phyloP scores from a whole-genome alignment of 2,888 invertebrate species.

The Sinhomidia bicolor region DNA sequence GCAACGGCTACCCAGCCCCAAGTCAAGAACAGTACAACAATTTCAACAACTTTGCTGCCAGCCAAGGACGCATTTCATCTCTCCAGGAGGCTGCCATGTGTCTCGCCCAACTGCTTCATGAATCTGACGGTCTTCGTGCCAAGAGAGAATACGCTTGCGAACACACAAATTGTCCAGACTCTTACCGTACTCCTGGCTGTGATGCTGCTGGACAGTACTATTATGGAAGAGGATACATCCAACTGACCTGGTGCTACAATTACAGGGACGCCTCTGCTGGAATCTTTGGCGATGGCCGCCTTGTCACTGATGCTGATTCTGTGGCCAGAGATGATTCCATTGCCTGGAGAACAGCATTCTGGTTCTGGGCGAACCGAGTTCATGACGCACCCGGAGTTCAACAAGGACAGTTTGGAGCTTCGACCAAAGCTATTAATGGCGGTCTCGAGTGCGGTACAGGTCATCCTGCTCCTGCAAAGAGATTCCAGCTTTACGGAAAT shows the following conservation, averaged over 20 bases:
- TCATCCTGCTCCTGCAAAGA: conserved; percentile 34
- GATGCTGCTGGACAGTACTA: conserved; percentile 64
- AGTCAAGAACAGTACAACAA: conserved; percentile 60
- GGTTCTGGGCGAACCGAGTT: conserved; percentile 74
- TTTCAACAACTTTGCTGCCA: conserved; percentile 43
- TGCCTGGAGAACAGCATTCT: conserved; percentile 77
- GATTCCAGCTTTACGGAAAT: conserved; percentile 68
- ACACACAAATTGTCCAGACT: conserved; percentile 68
- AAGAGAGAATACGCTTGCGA: conserved; percentile 65
- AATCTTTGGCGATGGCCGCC: conserved; percentile 71
- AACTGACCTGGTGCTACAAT: conserved; percentile 78
- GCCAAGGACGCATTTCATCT: conserved; percentile 51
- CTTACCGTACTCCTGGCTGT: conserved; percentile 69
- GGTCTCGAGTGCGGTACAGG: conserved; percentile 62
- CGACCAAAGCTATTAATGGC: conserved; percentile 75
- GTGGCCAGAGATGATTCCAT: conserved; percentile 74
- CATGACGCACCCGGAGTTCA: conserved; percentile 66
- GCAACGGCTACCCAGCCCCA: conserved; percentile 76
- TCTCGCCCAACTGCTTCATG: conserved; percentile 67
- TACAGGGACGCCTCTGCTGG: conserved; percentile 64
- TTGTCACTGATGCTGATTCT: conserved; percentile 72
- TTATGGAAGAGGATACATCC: conserved; percentile 76
- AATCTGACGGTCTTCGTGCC: conserved; percentile 73
- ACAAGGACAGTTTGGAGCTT: conserved; percentile 74
- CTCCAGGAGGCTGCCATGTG: conserved; percentile 76